Evolutionary conservation across 2,797 vertebrate species (phyloP).

Genomic region (Chanos chanos): DNA sequence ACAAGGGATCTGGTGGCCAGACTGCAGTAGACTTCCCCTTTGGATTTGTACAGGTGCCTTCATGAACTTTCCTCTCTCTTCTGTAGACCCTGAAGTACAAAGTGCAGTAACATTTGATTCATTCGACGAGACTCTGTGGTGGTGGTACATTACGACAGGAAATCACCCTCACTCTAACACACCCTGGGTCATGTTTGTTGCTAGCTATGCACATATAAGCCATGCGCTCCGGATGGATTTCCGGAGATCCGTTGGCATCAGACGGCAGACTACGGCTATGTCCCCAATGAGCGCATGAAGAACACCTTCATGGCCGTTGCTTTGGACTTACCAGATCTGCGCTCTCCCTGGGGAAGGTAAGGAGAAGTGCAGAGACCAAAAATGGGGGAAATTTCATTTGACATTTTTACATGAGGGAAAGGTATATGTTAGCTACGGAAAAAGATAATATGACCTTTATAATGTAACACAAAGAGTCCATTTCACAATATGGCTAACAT

Average conservation of each 20-base stretch:
- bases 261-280: conserved; percentile 79
- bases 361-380: background rate
- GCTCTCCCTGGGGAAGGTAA: conserved; percentile 78
- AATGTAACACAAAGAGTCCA: background rate
- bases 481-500: too few species aligned
- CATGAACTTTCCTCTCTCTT: too few species aligned
- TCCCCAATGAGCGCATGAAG: conserved; percentile 80
- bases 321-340: conserved; percentile 80
- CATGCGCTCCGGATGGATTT: conserved; percentile 50
- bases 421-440: too few species aligned
- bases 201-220: conserved; percentile 61
- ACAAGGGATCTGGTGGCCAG: conserved; percentile 72
- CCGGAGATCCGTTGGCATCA: conserved; percentile 90
- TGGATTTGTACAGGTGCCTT: conserved; percentile 87
- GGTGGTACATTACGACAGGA: background rate
- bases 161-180: background rate
- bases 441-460: background rate
- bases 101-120: background rate
- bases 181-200: background rate
- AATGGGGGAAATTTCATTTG: background rate
- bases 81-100: background rate
- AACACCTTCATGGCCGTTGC: conserved; percentile 90
- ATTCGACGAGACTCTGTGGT: background rate
- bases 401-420: too few species aligned
- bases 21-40: conserved; percentile 81